phyloP scores from a whole-genome alignment of 2,888 invertebrate genomes.

The Mantis religiosa region DNA sequence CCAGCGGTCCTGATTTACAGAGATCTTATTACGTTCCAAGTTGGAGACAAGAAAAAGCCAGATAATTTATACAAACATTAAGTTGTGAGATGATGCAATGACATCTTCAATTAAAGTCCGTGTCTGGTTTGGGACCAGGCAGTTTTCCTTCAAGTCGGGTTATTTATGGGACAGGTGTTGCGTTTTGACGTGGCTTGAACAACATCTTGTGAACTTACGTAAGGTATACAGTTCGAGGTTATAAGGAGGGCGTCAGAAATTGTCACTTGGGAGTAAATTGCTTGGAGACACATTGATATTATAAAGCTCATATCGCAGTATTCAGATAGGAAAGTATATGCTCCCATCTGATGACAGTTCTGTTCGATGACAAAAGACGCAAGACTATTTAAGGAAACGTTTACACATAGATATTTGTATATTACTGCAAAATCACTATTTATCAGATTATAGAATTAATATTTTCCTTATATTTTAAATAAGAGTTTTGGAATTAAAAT shows the following conservation, averaged over 20 bases:
- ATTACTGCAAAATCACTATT: too few relatives aligned
- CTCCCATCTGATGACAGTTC: too few relatives aligned
- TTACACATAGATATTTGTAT: too few relatives aligned
- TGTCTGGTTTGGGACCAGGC: neutral
- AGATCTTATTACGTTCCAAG: neutral
- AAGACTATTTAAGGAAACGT: too few relatives aligned
- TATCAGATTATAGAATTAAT: too few relatives aligned
- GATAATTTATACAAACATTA: neutral
- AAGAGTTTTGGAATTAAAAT: too few relatives aligned
- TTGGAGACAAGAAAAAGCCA: neutral
- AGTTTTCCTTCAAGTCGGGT: neutral
- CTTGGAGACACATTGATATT: neutral
- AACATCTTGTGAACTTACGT: neutral
- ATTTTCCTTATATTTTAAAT: too few relatives aligned
- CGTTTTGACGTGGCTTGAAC: neutral
- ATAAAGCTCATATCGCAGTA: too few relatives aligned
- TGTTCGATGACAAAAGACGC: too few relatives aligned
- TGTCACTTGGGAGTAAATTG: neutral
- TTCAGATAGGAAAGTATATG: too few relatives aligned
- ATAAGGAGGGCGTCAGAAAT: neutral
- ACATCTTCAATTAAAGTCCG: neutral
- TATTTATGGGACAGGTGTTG: neutral
- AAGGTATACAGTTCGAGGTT: neutral
- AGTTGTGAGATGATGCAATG: neutral
- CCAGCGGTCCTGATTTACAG: neutral